A percentile compares a stretch with the other conserved stretches of the same genome.
Conservation (phyloP, 2,888 invertebrate species). For the Molorchus minor region DNA sequence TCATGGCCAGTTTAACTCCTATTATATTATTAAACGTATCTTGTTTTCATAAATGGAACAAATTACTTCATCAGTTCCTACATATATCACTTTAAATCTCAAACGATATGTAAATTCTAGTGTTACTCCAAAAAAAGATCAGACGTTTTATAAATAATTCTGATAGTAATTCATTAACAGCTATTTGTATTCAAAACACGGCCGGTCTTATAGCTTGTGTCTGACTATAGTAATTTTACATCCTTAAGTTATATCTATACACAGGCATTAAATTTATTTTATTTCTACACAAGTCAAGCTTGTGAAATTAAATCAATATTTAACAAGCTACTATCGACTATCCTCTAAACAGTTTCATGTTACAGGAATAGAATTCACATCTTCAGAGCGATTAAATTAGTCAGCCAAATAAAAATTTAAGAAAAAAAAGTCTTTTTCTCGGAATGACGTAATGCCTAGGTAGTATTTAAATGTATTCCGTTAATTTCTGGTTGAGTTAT, state of each 20-base stretch:
- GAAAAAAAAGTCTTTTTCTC: too few relatives aligned
- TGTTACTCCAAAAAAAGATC: constrained; percentile 15
- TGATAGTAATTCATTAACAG: constrained; percentile 20
- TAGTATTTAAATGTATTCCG: too few relatives aligned
- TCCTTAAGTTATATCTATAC: constrained; percentile 16
- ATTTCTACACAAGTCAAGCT: background rate
- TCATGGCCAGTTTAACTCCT: background rate
- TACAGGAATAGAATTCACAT: background rate
- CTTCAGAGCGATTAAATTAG: too few relatives aligned
- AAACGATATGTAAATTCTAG: constrained; percentile 13
- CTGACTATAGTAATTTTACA: constrained; percentile 10
- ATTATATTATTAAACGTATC: constrained; percentile 3
- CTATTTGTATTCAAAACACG: constrained; percentile 23
- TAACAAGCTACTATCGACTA: background rate
- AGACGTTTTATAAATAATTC: constrained; percentile 14
- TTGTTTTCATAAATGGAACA: constrained; percentile 13
- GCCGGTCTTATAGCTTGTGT: constrained; percentile 17
- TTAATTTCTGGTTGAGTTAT: too few relatives aligned
- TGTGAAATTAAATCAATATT: background rate
- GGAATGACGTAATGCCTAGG: too few relatives aligned
- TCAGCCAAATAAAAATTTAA: too few relatives aligned
- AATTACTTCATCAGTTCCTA: constrained; percentile 6
- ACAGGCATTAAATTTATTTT: constrained; percentile 8
- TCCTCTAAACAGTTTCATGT: background rate
- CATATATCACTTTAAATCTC: constrained; percentile 7